phyloP scores from a whole-genome alignment of 2,797 vertebrate species.

The Halcyon chelicuti region DNA sequence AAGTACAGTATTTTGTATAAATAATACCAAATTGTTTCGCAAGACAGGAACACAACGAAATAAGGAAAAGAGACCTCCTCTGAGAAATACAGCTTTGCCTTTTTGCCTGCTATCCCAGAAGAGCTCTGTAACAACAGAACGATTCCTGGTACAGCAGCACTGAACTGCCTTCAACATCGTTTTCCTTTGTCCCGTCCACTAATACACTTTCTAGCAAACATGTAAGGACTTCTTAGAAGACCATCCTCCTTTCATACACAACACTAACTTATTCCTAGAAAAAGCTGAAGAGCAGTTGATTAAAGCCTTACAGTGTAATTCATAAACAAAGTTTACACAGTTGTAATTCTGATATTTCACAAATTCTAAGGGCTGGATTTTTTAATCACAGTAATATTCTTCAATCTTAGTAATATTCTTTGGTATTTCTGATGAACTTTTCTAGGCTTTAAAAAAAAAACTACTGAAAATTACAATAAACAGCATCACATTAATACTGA shows the following conservation, averaged over 20 bases:
- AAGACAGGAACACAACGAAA: neutral
- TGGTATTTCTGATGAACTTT: neutral
- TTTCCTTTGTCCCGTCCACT: neutral
- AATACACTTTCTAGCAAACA: neutral
- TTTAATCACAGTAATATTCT: neutral
- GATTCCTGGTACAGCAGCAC: neutral
- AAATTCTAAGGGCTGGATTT: neutral
- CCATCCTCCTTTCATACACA: neutral
- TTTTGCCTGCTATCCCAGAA: neutral
- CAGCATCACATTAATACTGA: neutral
- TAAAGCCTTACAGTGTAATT: neutral
- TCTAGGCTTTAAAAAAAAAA: neutral
- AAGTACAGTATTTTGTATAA: neutral
- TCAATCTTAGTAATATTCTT: neutral
- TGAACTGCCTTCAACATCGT: neutral
- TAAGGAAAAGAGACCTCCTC: neutral
- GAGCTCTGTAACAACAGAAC: neutral
- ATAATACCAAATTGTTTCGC: neutral
- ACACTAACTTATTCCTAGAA: neutral
- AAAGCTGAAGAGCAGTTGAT: neutral
- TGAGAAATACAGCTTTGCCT: neutral
- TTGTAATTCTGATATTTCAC: neutral
- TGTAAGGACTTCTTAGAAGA: neutral
- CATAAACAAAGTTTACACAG: neutral
- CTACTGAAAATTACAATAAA: neutral